Base-by-base conservation (phyloP, 2,888 invertebrate species). In the Lasioglossum pauxillum region DNA sequence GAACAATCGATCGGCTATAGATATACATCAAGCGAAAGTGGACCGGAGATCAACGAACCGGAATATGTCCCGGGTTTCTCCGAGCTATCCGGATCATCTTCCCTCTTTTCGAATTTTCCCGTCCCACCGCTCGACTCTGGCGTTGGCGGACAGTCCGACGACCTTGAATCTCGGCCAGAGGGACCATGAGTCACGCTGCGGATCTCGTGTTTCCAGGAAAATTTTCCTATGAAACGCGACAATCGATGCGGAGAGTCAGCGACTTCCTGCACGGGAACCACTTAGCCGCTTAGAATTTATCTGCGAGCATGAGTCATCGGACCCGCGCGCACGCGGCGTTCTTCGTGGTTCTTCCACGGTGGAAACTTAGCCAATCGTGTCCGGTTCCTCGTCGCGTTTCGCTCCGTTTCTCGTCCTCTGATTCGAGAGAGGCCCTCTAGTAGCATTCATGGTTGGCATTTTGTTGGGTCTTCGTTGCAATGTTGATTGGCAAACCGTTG, bases 191-290 rank as follows among this genome's bases (percentile, higher is more conserved):
- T 53, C 72, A 64, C 71, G 67, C 72, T 75, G 49, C 75, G 74
- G 88, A 84, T 87, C 72, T 82, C 82, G 87, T 83, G 81, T 78
- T 86, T 83, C 69, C 88, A 80, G 89, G 87, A 90, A 89, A 89
- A 90, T 89, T 90, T 91, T 91, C 91, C 84, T 90, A 89, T 88
- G 67, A 91, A 91, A 82, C 81, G 38, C 83, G 83, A 79, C 72
- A 73, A 73, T 73, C 72, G 80, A 90, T 86, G 49, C 69, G 77
- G 49, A 53, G n/a, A 10, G 69, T 67, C 44, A 35, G 46, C 72
- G 46, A 73, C 72, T 73, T 75, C 75, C 75, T 75, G 75, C 75
- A 53, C 49, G 53, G 75, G 53, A 53, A 53, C 75, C 84, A 84
- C 80, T 84, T 82, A 46, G 77, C 87, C 88, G 89, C 81, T 90